phyloP scores from a whole-genome alignment of 2,888 invertebrate species.

The Argyresthia albistria region DNA sequence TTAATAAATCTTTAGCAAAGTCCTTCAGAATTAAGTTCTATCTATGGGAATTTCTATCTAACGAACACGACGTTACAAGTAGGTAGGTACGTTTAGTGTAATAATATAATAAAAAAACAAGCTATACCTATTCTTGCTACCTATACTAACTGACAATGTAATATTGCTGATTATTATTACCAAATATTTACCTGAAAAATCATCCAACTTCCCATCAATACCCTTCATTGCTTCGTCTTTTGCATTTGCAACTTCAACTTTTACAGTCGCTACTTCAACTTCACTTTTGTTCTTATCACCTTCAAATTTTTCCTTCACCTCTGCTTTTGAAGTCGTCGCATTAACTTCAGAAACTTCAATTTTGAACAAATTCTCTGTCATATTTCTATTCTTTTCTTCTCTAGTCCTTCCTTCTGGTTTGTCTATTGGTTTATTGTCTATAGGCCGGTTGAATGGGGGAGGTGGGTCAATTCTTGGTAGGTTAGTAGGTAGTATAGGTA shows the following conservation, averaged over 20 bases:
- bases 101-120: too few species aligned
- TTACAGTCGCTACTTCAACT: conserved; percentile 21
- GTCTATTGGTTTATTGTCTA: conserved; percentile 4
- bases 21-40: too few species aligned
- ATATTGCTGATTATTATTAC: background rate
- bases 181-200: conserved; percentile 27
- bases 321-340: conserved; percentile 1
- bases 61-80: too few species aligned
- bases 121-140: too few species aligned
- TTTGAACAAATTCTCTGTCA: background rate
- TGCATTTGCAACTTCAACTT: conserved; percentile 20
- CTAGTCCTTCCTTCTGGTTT: conserved; percentile 6
- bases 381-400: background rate
- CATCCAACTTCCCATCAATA: conserved; percentile 55
- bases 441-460: conserved; percentile 4
- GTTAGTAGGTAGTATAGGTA: conserved; percentile 8
- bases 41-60: too few species aligned
- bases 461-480: conserved; percentile 11
- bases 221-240: conserved; percentile 28
- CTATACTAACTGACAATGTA: too few species aligned
- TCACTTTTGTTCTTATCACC: conserved; percentile 11
- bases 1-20: too few species aligned
- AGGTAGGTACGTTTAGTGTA: too few species aligned
- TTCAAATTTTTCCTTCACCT: conserved; percentile 13
- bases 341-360: conserved; percentile 3